Conservation (phyloP, 2,888 invertebrate species). For the Drosophila monieri region DNA sequence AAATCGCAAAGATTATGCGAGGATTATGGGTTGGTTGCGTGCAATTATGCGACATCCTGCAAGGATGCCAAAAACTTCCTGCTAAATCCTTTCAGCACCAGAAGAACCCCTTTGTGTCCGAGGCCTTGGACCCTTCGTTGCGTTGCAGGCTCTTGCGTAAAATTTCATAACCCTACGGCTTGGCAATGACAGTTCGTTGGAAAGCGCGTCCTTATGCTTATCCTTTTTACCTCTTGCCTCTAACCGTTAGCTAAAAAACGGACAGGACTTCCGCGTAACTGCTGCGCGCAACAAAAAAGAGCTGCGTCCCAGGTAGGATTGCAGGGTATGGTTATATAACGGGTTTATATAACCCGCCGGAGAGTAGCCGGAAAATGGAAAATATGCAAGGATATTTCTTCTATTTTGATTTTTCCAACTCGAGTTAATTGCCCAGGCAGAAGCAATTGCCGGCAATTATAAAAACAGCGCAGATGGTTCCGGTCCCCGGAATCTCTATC, state of each 20-base stretch:
- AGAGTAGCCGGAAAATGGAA: conserved; percentile 12
- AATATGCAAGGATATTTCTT: neutral
- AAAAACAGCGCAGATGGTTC: conserved; percentile 72
- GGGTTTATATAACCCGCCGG: conserved; percentile 56
- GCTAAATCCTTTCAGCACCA: conserved; percentile 68
- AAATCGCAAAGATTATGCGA: conserved; percentile 68
- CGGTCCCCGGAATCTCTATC: neutral
- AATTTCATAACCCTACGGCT: conserved; percentile 76
- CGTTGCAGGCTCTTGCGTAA: conserved; percentile 69
- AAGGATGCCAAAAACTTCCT: conserved; percentile 50
- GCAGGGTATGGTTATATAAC: conserved; percentile 68
- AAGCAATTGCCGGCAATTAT: conserved; percentile 71
- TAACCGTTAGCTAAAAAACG: conserved; percentile 77
- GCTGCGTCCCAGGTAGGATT: conserved; percentile 23
- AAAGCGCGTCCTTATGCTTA: conserved; percentile 43
- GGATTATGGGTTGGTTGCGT: conserved; percentile 73
- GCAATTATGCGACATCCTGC: conserved; percentile 57
- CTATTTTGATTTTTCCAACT: conserved; percentile 23
- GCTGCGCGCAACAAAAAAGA: conserved; percentile 40
- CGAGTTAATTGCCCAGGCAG: conserved; percentile 59
- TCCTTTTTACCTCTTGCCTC: conserved; percentile 44
- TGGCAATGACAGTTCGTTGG: conserved; percentile 41
- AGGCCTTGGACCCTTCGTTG: conserved; percentile 44
- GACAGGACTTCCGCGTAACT: conserved; percentile 59
- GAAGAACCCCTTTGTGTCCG: conserved; percentile 57